Percentiles rank a stretch among this genome's conserved stretches.
These are phyloP conservation scores for Slavum lentiscoides DNA, from an alignment of 2,888 invertebrate genomes.

Conservation along the genomic window DNA sequence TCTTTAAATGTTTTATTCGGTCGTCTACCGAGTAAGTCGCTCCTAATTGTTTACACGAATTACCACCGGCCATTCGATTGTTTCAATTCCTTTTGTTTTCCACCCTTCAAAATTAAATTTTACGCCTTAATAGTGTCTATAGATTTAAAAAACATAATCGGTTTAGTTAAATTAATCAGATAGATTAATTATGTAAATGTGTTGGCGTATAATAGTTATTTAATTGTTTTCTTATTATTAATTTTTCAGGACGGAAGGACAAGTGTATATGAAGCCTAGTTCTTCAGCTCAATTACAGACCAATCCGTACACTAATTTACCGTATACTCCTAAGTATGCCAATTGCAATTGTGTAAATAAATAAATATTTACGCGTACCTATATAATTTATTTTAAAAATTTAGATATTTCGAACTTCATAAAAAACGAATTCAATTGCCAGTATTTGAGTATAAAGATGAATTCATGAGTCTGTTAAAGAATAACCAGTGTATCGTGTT, in stretches of 20 bases:
- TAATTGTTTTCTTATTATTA: slow-evolving; percentile 19
- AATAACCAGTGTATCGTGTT: slow-evolving; percentile 93
- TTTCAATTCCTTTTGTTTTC: no score
- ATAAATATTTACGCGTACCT: neutral
- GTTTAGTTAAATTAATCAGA: no score
- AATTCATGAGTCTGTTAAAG: slow-evolving; percentile 91
- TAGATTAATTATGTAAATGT: no score
- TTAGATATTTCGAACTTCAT: slow-evolving; percentile 78
- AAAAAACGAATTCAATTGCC: slow-evolving; percentile 89
- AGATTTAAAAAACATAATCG: no score
- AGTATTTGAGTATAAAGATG: slow-evolving; percentile 96
- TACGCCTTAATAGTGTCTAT: no score
- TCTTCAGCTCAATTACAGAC: slow-evolving; percentile 58
- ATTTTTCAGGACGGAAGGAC: slow-evolving; percentile 26
- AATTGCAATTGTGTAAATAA: neutral
- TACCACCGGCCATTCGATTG: no score
- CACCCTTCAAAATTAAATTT: no score
- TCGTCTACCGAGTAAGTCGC: no score
- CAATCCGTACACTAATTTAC: slow-evolving; percentile 80
- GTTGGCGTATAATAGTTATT: slow-evolving; percentile 21
- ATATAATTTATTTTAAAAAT: slow-evolving; percentile 28
- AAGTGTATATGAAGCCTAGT: slow-evolving; percentile 49
- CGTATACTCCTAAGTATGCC: slow-evolving; percentile 76
- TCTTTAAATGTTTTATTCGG: no score
- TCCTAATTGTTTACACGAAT: no score